A percentile compares a stretch with the other conserved stretches of the same genome.
phyloP scores from a whole-genome alignment of 2,888 invertebrate genomes.

The Ichneumoninae sp. region DNA sequence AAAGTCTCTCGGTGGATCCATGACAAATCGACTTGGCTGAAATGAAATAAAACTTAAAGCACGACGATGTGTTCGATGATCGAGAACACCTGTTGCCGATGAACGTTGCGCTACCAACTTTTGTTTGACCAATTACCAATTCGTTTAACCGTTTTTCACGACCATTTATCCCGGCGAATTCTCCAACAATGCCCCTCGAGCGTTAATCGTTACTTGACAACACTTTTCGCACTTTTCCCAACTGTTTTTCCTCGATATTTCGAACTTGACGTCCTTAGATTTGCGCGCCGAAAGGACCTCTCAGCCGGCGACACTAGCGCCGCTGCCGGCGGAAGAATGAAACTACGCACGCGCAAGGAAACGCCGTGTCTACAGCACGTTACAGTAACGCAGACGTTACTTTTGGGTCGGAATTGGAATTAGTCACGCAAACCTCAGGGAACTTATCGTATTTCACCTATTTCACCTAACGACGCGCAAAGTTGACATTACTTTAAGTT shows the following conservation, averaged over 20 bases:
- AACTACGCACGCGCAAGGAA: no score
- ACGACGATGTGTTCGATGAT: neutral
- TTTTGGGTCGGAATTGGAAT: no score
- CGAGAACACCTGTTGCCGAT: conserved; percentile 1
- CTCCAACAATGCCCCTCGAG: neutral
- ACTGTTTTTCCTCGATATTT: neutral
- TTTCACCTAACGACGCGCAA: no score
- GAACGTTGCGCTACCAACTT: neutral
- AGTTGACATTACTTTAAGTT: no score
- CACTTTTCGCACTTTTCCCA: neutral
- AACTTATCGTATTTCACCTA: no score
- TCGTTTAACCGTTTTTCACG: neutral
- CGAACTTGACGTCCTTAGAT: neutral
- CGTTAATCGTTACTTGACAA: neutral
- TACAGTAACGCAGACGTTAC: no score
- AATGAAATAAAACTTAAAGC: neutral
- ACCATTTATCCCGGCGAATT: neutral
- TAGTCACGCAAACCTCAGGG: no score
- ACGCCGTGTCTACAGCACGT: no score
- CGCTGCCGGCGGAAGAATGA: no score
- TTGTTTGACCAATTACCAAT: neutral
- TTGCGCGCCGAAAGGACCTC: neutral
- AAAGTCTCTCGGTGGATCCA: conserved; percentile 86
- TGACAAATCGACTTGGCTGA: conserved; percentile 45
- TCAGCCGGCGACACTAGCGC: no score